Evolutionary conservation across 2,797 vertebrate species (phyloP).

Genomic region (Crenuchus spilurus): DNA sequence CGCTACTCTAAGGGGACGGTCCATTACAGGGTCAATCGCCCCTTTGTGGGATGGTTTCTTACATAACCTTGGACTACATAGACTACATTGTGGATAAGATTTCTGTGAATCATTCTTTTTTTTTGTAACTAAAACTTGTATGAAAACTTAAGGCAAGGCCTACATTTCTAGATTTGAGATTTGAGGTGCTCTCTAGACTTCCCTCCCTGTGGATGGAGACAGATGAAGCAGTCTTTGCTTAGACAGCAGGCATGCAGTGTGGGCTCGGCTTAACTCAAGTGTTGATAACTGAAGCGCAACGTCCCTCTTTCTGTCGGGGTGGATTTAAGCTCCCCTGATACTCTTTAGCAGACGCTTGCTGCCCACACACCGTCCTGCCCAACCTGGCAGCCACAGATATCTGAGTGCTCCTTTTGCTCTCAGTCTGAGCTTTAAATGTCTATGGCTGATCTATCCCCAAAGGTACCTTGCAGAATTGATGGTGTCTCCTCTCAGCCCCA

Average conservation of each 20-base stretch:
- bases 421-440: not conserved
- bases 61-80: too few species aligned
- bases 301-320: not conserved
- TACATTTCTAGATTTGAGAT: too few species aligned
- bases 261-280: not conserved
- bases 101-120: too few species aligned
- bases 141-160: too few species aligned
- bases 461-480: not conserved
- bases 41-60: too few species aligned
- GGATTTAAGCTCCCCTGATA: constrained; percentile 16
- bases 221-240: constrained; percentile 8
- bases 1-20: too few species aligned
- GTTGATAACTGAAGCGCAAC: constrained; percentile 5
- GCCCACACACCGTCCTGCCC: constrained; percentile 11
- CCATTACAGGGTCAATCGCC: too few species aligned
- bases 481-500: not conserved
- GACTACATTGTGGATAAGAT: too few species aligned
- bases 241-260: not conserved
- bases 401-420: not conserved
- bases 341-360: constrained; percentile 1
- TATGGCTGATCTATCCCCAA: constrained; percentile 18
- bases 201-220: not conserved
- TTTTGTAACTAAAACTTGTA: too few species aligned
- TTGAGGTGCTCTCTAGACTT: not conserved
- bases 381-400: constrained; percentile 15